These are phyloP conservation scores for Muscicapa adusta DNA, from an alignment of 2,113 vertebrate species.

Conservation along the genomic window DNA sequence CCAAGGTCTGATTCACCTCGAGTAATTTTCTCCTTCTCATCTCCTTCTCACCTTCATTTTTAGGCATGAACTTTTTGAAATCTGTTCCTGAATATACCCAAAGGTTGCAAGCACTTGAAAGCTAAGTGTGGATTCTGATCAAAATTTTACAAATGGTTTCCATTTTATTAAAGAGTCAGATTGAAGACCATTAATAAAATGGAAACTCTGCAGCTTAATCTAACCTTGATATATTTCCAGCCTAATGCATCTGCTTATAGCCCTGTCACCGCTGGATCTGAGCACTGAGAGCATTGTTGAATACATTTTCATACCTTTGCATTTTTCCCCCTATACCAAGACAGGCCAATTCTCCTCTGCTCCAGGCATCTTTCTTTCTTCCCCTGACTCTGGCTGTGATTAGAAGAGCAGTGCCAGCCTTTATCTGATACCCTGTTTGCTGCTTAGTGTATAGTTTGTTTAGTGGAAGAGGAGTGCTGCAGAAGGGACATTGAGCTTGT, in stretches of 20 bases:
- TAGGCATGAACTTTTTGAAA: background rate
- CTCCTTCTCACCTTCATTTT: background rate
- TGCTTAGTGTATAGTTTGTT: background rate
- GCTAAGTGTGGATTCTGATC: conserved; percentile 40
- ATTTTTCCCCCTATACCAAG: background rate
- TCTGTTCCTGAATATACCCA: conserved; percentile 14
- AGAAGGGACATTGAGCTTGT: background rate
- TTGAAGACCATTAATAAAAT: conserved; percentile 64
- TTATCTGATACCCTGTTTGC: background rate
- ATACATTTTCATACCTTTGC: conserved; percentile 54
- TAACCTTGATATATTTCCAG: conserved; percentile 61
- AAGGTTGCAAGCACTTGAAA: conserved; percentile 44
- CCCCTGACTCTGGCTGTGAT: background rate
- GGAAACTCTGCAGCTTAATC: conserved; percentile 62
- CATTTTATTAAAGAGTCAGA: conserved; percentile 63
- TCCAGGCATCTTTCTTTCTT: background rate
- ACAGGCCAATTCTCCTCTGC: background rate
- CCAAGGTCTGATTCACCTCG: conserved; percentile 2
- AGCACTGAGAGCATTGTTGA: conserved; percentile 26
- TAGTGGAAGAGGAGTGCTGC: background rate
- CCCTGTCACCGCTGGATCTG: conserved; percentile 34
- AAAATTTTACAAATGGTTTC: conserved; percentile 63
- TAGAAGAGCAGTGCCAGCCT: background rate
- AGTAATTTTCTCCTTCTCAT: background rate
- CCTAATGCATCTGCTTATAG: conserved; percentile 62